Evolutionary conservation across 23 tunicate species (phyloP).

Genomic region (Phallusia fumigata): DNA sequence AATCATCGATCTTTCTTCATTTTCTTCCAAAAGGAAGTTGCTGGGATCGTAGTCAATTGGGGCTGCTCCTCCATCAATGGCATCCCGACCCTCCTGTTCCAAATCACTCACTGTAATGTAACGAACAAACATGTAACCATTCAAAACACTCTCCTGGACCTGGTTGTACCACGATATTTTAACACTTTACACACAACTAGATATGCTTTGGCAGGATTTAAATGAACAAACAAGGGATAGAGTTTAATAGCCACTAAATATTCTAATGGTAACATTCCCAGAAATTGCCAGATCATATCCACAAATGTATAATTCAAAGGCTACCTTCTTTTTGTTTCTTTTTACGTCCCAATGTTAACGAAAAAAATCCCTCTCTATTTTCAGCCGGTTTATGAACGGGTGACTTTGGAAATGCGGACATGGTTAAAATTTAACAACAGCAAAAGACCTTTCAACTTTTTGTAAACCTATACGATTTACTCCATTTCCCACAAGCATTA

Average conservation of each 20-base stretch:
- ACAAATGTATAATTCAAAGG: too few species aligned
- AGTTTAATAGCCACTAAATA: too few species aligned
- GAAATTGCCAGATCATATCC: too few species aligned
- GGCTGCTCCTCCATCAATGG: slow-evolving; percentile 67
- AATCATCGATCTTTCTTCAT: slow-evolving; percentile 94
- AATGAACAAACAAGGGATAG: too few species aligned
- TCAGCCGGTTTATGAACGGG: slow-evolving; percentile 45
- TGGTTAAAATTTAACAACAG: background rate
- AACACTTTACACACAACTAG: too few species aligned
- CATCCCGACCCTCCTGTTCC: slow-evolving; percentile 82
- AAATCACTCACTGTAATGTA: slow-evolving; percentile 68
- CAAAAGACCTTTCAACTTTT: background rate
- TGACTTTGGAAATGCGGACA: slow-evolving; percentile 46
- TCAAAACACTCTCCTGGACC: too few species aligned
- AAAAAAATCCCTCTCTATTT: slow-evolving; percentile 70
- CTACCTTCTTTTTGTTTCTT: slow-evolving; percentile 67
- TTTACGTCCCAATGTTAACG: slow-evolving; percentile 80
- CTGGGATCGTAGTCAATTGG: slow-evolving; percentile 65
- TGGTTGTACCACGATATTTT: too few species aligned
- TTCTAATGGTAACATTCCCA: too few species aligned
- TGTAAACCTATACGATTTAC: background rate
- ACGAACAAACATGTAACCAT: too few species aligned
- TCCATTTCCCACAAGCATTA: background rate
- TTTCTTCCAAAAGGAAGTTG: slow-evolving; percentile 80
- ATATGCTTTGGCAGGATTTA: too few species aligned